Evolutionary conservation across 2,113 vertebrate genomes (phyloP), one percentile per base, ranked within the genome.

Genomic region (Falco punctatus): DNA sequence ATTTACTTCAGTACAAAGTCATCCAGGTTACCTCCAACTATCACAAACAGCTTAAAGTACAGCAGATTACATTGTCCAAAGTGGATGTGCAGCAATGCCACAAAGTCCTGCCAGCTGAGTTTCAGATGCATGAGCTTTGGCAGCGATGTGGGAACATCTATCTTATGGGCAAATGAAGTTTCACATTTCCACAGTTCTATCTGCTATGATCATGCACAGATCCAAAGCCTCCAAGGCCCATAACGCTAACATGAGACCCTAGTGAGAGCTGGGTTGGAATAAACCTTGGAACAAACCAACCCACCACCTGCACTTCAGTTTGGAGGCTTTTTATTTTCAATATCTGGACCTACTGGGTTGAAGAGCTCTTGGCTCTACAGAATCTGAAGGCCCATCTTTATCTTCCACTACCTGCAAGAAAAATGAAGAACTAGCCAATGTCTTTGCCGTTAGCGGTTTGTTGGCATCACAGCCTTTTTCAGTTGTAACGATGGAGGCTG

Each of bases 11-110:
- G 26, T 14, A 72, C 84, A 24, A 91, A 94, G 16, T 13, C 58
- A 61, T 15, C 61, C 91, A 94, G 69, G 93, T 33, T 89, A 61
- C 70, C 42, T 87, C n/a, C 81, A 95, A 35, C 59, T 11, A 40
- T 33, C 48, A 40, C 52, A 57, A 38, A 44, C 24, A 52, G 26
- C 32, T 42, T 30, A 2, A 40, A 32, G 57, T 5, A 65, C 64
- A 61, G 67, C 59, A 66, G 75, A 32, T 51, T 64, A 51, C 64
- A 81, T 44, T 83, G 72, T 75, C 80, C 35, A 7, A 14, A 83
- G 88, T 66, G 80, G 83, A 32, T 21, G 75, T 8, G 33, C 80
- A 93, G 86, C 94, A 77, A 10, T 9, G 32, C 33, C 86, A 62
- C 42, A 4, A 6, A n/a, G 23, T 55, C 61, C 51, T 67, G 59